Conservation (phyloP, 2,888 invertebrate genomes). For the Heliconius aoede region DNA sequence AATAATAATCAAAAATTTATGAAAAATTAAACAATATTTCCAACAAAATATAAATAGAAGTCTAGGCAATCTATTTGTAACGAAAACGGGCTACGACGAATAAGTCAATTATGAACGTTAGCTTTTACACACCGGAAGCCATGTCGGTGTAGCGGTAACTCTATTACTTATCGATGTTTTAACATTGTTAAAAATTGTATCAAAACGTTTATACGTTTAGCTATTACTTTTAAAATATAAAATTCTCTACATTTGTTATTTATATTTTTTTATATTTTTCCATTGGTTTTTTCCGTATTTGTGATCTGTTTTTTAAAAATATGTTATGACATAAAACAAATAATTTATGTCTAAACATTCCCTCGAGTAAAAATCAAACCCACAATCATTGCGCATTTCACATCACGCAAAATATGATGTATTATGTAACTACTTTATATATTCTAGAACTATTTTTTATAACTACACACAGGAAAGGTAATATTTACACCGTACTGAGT, state of each 20-base stretch:
- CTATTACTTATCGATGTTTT: slow-evolving; percentile 35
- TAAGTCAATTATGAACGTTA: slow-evolving; percentile 40
- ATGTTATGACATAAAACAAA: too few relatives aligned
- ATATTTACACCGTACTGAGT: slow-evolving; percentile 16
- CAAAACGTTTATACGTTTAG: not conserved
- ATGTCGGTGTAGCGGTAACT: slow-evolving; percentile 34
- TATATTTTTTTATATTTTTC: too few relatives aligned
- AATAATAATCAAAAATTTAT: too few relatives aligned
- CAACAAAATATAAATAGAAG: slow-evolving; percentile 23
- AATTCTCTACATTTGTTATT: too few relatives aligned
- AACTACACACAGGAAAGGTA: slow-evolving; percentile 14
- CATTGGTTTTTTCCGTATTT: too few relatives aligned
- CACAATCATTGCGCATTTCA: not conserved
- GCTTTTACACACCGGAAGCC: slow-evolving; percentile 33
- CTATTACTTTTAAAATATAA: too few relatives aligned
- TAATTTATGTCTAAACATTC: not conserved
- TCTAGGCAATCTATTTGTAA: slow-evolving; percentile 1
- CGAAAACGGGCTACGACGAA: slow-evolving; percentile 27
- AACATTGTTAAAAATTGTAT: slow-evolving; percentile 34
- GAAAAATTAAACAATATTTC: too few relatives aligned
- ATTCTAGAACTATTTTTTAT: not conserved
- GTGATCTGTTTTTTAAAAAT: too few relatives aligned
- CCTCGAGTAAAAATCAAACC: not conserved
- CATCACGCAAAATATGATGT: not conserved
- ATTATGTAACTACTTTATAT: too few relatives aligned